Evolutionary conservation across 2,888 invertebrate genomes (phyloP), one percentile per base, ranked within the genome.

Genomic region (Osmoderma eremita): DNA sequence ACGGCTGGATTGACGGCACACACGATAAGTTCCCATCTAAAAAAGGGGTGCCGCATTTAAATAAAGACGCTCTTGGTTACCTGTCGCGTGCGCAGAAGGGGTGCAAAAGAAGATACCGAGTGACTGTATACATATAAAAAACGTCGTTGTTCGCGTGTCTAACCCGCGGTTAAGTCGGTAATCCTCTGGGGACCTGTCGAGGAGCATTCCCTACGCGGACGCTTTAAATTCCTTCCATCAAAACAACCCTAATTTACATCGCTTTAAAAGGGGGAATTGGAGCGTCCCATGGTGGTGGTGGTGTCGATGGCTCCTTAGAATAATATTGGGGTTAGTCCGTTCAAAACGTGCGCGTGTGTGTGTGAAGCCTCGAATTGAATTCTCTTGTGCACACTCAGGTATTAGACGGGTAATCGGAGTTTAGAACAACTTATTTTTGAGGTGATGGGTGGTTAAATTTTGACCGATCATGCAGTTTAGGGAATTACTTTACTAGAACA

Each of bases 241-340:
- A 69, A 68, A 70, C 67, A 65, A 67, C 70, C 70, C 73, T 74
- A 74, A 75, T 75, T 75, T 75, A 75, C 74, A 74, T 75, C 70
- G 63, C 63, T 73, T 73, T 74, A 71, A 74, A 58, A 70, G 69
- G 67, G 68, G 67, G 45, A 54, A 42, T 13, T 30, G 53, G 20
- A 22, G 15, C 22, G 17, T 30, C 49, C 42, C 12, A 54, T 38
- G 8, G 49, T n/a, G 20, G 20, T 22, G 49, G 22, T 22, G 45
- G 45, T 45, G 58, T 42, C 58, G 58, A 61, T 45, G 45, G 58
- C 45, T 12, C 58, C 30, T 48, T 45, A 48, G 58, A 61, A 61
- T 61, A 61, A 61, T 61, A 61, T 61, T 48, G 58, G 58, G 58
- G 58, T 61, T 61, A 61, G 58, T 45, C 48, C 15, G 30, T 61